Evolutionary conservation across 2,113 vertebrate genomes (phyloP).

Genomic region (Rhabdornis inornatus): DNA sequence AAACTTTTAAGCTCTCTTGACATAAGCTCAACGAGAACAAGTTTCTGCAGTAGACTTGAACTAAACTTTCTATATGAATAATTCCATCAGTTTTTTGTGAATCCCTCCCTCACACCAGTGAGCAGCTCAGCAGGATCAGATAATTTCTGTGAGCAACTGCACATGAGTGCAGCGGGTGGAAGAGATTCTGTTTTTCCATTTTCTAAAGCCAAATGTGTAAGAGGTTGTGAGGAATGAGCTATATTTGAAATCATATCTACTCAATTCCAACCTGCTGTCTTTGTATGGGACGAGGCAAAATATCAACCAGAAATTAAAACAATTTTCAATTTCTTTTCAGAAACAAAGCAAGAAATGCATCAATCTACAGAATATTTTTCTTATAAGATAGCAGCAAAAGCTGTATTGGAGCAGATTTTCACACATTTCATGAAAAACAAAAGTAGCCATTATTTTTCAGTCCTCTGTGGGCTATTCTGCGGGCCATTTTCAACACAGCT

Average conservation of each 20-base stretch:
- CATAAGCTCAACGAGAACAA: neutral
- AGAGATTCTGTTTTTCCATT: neutral
- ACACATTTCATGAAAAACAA: neutral
- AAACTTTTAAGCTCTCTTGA: neutral
- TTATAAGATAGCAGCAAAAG: neutral
- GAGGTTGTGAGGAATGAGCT: neutral
- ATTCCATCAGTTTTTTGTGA: neutral
- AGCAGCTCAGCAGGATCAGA: neutral
- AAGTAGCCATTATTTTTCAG: neutral
- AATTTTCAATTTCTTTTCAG: neutral
- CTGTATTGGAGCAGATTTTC: neutral
- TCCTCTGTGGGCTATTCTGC: neutral
- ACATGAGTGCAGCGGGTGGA: neutral
- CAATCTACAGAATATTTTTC: neutral
- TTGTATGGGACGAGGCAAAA: neutral
- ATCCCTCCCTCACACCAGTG: neutral
- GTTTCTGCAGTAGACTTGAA: neutral
- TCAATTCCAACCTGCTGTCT: neutral
- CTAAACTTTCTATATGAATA: neutral
- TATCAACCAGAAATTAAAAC: neutral
- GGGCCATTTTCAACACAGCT: neutral
- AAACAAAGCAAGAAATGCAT: neutral
- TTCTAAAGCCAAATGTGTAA: neutral
- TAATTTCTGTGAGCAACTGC: neutral
- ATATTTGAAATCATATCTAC: neutral